Percentiles rank a stretch among this genome's conserved stretches.
Evolutionary conservation across 2,888 invertebrate species (phyloP).

Genomic region (Chymomyza amoena): DNA sequence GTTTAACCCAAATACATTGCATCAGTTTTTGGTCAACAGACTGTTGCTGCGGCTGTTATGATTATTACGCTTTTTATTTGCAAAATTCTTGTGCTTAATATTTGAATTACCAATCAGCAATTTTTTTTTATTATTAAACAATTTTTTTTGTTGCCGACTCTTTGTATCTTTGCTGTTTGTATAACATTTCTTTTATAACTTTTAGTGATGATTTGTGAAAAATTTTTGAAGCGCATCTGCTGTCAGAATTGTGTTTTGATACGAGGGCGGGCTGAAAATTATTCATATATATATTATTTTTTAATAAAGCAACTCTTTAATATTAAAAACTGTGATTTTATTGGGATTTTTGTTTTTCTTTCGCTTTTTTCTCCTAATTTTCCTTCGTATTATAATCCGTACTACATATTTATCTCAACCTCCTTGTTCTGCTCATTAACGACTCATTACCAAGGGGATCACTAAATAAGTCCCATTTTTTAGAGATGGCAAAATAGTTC

Average conservation of each 20-base stretch:
- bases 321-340: no score
- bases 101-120: conserved; percentile 1
- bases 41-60: not conserved
- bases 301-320: no score
- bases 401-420: no score
- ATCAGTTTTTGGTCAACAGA: not conserved
- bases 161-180: conserved; percentile 28
- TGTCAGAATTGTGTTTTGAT: conserved; percentile 26
- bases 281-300: no score
- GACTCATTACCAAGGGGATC: no score
- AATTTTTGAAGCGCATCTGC: conserved; percentile 46
- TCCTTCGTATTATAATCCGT: no score
- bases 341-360: no score
- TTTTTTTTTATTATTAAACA: not conserved
- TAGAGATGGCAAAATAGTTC: no score
- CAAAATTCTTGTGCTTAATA: conserved; percentile 23
- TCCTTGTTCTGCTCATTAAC: no score
- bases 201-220: conserved; percentile 53
- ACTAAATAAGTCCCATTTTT: no score
- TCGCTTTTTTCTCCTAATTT: no score
- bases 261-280: not conserved
- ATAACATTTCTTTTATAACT: conserved; percentile 39
- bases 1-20: conserved; percentile 62
- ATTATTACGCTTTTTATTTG: conserved; percentile 7
- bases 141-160: not conserved